phyloP scores from a whole-genome alignment of 2,888 invertebrate species.

The Leptopilina syphax region DNA sequence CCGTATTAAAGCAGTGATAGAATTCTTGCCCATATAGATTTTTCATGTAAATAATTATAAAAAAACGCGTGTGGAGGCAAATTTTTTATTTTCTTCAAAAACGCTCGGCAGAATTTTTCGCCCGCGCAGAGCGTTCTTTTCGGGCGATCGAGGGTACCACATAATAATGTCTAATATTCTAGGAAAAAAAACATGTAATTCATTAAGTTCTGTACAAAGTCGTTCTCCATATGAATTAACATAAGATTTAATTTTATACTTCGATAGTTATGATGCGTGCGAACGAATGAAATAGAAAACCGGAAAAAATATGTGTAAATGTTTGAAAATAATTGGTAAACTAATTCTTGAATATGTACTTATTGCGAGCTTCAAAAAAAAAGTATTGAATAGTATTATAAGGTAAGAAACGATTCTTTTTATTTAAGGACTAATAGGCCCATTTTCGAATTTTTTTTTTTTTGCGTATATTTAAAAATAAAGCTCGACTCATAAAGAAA shows the following conservation, averaged over 20 bases:
- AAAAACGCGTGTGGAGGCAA: conserved; percentile 42
- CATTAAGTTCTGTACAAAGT: conserved; percentile 63
- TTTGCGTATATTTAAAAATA: not conserved
- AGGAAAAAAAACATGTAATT: conserved; percentile 53
- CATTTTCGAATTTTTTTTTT: not conserved
- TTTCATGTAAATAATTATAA: conserved; percentile 61
- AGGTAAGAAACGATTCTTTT: conserved; percentile 53
- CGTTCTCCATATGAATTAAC: conserved; percentile 52
- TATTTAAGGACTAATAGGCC: conserved; percentile 49
- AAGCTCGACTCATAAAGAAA: not conserved
- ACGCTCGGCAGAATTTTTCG: conserved; percentile 51
- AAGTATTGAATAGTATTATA: conserved; percentile 75
- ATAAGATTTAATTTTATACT: conserved; percentile 70
- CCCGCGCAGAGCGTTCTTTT: conserved; percentile 45
- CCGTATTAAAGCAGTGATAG: conserved; percentile 35
- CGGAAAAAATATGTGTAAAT: conserved; percentile 49
- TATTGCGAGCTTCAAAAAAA: conserved; percentile 73
- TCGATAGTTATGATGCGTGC: conserved; percentile 57
- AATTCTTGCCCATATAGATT: conserved; percentile 45
- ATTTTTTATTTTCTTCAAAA: conserved; percentile 45
- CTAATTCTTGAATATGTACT: conserved; percentile 69
- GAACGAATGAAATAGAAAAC: conserved; percentile 14
- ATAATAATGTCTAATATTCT: conserved; percentile 44
- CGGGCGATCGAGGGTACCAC: conserved; percentile 51
- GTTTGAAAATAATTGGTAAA: conserved; percentile 64